Base-by-base conservation (phyloP, 2,113 vertebrate species). In the Natator depressus region DNA sequence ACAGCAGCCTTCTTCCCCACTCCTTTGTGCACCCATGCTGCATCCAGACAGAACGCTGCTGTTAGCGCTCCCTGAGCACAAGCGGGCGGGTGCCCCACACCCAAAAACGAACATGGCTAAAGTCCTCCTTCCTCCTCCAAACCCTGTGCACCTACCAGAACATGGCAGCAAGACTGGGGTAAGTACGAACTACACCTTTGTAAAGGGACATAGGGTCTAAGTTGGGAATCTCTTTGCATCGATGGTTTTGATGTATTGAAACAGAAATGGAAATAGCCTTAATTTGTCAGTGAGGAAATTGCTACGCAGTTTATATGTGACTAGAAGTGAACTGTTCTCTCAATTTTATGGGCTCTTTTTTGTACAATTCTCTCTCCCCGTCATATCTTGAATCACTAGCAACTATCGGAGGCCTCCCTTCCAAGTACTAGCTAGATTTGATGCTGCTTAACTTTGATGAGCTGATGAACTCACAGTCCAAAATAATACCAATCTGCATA, bases 201-300 rank as follows among this genome's bases (percentile, higher is more conserved):
- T 79, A 25, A 82, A 75, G 6, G 4, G 80, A 55, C 20, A 47
- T 17, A 13, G 0, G 1, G 25, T 2, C 25, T 0, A 0, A 3
- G 53, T 6, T 38, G 29, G 9, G 27, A 90, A 16, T 2, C 27
- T 1, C 46, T 82, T 7, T 87, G 81, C 14, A 82, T 42, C 53
- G 87, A 46, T 24, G 14, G 12, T n/a, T 91, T 12, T 31, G 46
- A 55, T 8, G 1, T 14, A 42, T 20, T 38, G 38, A 75, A 75
- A 75, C 22, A 75, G 38, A 75, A 42, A 75, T 75, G 22, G 38
- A 75, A 75, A 75, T 20, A 75, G 72, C 72, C 38, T 75, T 42
- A 42, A 42, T 75, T 25, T 42, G 38, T 75, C 89, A 38, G 42
- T 2, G 13, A 82, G 59, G 72, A 94, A 95, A 93, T 82, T 17